phyloP scores from a whole-genome alignment of 2,888 invertebrate genomes.

The Phaedon cochleariae region DNA sequence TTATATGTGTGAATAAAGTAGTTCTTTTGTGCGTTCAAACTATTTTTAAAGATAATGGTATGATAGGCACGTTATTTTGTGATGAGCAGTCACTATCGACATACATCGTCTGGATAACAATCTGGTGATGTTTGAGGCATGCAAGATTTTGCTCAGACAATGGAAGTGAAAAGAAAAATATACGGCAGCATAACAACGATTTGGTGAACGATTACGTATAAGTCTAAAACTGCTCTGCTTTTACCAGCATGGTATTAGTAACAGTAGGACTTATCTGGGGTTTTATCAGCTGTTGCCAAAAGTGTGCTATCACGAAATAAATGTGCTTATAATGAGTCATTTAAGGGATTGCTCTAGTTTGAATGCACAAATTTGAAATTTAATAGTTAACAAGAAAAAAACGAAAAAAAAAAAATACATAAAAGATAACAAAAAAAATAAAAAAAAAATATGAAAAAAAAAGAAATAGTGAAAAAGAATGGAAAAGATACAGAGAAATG shows the following conservation, averaged over 20 bases:
- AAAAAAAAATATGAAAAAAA: no score
- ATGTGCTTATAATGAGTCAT: neutral
- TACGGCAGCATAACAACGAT: neutral
- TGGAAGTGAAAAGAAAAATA: neutral
- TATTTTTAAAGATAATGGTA: neutral
- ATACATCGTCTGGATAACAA: neutral
- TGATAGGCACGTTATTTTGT: constrained; percentile 10
- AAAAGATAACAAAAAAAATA: neutral
- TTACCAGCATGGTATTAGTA: constrained; percentile 17
- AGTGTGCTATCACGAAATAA: constrained; percentile 20
- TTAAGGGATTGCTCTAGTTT: neutral
- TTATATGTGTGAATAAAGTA: neutral
- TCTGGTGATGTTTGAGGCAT: constrained; percentile 25
- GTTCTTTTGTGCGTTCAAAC: neutral
- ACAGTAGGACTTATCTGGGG: constrained; percentile 23
- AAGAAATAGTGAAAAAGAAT: no score
- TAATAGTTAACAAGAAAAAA: neutral
- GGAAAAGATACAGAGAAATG: no score
- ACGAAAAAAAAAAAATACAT: neutral
- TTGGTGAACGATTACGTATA: neutral
- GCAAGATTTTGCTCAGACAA: constrained; percentile 35
- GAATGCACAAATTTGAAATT: constrained; percentile 6
- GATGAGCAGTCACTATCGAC: neutral
- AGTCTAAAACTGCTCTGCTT: constrained; percentile 31
- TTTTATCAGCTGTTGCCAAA: neutral